A percentile compares a stretch with the other conserved stretches of the same genome.
Conservation (phyloP, 2,797 vertebrate species). For the Cirrhinus mrigala region DNA sequence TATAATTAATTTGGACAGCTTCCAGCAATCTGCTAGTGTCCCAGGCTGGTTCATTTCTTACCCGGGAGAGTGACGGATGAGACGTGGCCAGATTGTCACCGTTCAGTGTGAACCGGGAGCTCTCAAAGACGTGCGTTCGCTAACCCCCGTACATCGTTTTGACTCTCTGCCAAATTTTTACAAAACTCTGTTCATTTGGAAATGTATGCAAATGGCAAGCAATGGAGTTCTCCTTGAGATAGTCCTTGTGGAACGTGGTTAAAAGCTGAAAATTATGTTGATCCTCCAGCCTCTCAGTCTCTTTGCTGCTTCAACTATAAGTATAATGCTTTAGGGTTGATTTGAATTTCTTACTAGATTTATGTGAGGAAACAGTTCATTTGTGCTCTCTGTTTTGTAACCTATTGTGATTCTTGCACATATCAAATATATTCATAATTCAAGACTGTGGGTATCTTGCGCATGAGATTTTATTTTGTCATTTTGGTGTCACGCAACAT, state of each 20-base stretch:
- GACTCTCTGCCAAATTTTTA: slow-evolving; percentile 58
- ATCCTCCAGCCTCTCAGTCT: slow-evolving; percentile 1
- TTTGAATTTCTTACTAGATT: not conserved
- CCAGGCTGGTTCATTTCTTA: slow-evolving; percentile 66
- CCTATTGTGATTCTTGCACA: slow-evolving; percentile 14
- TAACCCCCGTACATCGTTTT: slow-evolving; percentile 57
- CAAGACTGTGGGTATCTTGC: not conserved
- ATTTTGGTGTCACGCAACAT: not conserved
- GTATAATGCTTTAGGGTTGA: not conserved
- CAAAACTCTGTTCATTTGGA: slow-evolving; percentile 56
- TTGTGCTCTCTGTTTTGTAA: not conserved
- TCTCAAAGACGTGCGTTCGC: slow-evolving; percentile 58
- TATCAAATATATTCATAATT: slow-evolving; percentile 10
- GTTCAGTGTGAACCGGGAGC: slow-evolving; percentile 46
- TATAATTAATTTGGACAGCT: slow-evolving; percentile 79
- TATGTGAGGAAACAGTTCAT: not conserved
- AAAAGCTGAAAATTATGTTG: slow-evolving; percentile 39
- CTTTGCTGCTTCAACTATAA: slow-evolving; percentile 1
- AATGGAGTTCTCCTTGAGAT: slow-evolving; percentile 40
- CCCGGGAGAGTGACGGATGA: slow-evolving; percentile 63
- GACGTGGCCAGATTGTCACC: slow-evolving; percentile 68
- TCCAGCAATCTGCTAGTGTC: slow-evolving; percentile 71
- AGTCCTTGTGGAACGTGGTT: slow-evolving; percentile 39
- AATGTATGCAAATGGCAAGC: slow-evolving; percentile 46
- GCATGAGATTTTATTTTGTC: not conserved